phyloP scores from a whole-genome alignment of 2,113 vertebrate species.

The Rafetus swinhoei region DNA sequence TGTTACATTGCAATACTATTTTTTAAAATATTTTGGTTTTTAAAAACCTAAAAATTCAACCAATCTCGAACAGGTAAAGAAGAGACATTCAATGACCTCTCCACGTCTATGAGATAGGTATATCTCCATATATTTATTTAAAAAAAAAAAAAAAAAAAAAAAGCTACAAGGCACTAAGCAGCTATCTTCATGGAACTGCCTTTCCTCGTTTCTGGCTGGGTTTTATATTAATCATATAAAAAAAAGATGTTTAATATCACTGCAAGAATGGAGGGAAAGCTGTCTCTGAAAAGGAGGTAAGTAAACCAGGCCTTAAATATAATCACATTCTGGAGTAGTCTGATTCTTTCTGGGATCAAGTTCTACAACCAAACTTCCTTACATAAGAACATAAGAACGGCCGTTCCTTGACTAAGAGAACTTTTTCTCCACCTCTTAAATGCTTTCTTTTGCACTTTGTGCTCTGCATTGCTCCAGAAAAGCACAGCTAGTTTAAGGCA shows the following conservation, averaged over 20 bases:
- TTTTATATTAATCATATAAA: neutral
- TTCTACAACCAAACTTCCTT: neutral
- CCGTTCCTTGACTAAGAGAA: neutral
- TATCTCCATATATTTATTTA: no score
- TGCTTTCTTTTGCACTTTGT: neutral
- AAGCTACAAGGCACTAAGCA: rapidly evolving
- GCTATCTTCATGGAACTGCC: neutral
- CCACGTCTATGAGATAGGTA: neutral
- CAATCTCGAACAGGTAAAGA: neutral
- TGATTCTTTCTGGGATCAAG: no score
- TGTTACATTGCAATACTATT: neutral
- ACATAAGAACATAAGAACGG: no score
- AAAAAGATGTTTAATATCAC: neutral
- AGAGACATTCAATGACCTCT: neutral
- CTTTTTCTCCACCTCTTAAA: neutral
- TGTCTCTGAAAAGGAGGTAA: neutral
- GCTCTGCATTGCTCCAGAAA: neutral
- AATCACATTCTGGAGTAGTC: neutral
- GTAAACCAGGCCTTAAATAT: rapidly evolving
- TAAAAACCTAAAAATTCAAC: neutral
- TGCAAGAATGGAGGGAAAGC: rapidly evolving
- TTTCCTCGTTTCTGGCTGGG: neutral
- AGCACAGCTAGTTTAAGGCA: neutral
- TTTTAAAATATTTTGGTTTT: neutral
- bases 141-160: neutral